phyloP scores from a whole-genome alignment of 2,113 vertebrate genomes.

The Oncorhynchus masou region DNA sequence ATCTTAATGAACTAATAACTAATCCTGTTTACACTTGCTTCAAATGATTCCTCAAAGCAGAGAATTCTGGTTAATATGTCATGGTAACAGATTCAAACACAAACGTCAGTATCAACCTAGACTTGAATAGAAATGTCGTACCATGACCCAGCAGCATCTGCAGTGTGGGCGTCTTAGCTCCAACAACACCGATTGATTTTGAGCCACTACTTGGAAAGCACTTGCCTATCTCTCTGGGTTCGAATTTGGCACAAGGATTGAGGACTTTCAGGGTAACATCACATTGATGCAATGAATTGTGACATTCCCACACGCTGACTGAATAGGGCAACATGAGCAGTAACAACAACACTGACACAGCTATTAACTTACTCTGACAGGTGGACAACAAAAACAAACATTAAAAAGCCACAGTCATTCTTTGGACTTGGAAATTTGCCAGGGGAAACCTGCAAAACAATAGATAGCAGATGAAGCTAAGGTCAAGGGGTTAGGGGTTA shows the following conservation, averaged over 20 bases:
- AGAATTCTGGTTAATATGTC: neutral
- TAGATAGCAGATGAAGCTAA: neutral
- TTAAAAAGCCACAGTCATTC: constrained; percentile 33
- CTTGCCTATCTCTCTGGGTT: no score
- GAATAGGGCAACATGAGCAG: constrained; percentile 24
- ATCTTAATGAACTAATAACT: neutral
- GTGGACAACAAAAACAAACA: constrained; percentile 32
- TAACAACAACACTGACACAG: constrained; percentile 23
- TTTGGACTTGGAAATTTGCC: constrained; percentile 38
- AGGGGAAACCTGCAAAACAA: constrained; percentile 50
- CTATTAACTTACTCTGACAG: constrained; percentile 47
- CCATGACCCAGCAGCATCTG: neutral
- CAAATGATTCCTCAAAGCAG: neutral
- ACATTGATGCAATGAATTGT: constrained; percentile 27
- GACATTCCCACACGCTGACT: constrained; percentile 30
- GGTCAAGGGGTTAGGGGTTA: constrained; percentile 30
- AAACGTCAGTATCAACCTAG: neutral
- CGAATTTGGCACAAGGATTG: neutral
- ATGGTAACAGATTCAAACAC: neutral
- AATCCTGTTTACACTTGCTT: neutral
- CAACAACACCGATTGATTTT: neutral
- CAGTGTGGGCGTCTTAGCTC: neutral
- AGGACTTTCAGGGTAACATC: neutral
- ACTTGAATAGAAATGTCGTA: neutral
- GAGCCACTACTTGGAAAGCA: neutral